phyloP scores from a whole-genome alignment of 2,888 invertebrate species.

The Himalopsyche tibetana region DNA sequence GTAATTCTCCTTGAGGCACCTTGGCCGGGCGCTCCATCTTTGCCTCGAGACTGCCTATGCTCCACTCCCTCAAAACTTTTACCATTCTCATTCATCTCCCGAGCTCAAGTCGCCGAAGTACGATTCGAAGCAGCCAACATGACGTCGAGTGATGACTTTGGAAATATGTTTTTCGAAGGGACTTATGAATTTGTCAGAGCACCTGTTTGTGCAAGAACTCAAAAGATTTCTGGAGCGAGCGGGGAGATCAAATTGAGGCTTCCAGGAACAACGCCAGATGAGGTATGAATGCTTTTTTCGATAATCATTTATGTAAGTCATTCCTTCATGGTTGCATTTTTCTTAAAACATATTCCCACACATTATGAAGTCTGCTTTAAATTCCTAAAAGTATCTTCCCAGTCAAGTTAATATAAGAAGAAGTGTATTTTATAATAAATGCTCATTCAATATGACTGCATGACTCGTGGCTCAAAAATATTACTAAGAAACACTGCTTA shows the following conservation, averaged over 20 bases:
- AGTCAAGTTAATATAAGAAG: too few relatives aligned
- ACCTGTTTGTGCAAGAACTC: conserved; percentile 82
- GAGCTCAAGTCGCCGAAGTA: conserved; percentile 86
- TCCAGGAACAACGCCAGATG: conserved; percentile 74
- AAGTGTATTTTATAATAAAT: too few relatives aligned
- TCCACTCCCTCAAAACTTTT: conserved; percentile 76
- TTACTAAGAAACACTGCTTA: too few relatives aligned
- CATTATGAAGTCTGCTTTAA: too few relatives aligned
- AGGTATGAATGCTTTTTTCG: conserved; percentile 69
- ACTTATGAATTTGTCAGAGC: conserved; percentile 87
- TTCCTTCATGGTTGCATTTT: too few relatives aligned
- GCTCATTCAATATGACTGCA: too few relatives aligned
- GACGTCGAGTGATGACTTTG: conserved; percentile 91
- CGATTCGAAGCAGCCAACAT: conserved; percentile 89
- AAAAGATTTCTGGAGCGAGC: conserved; percentile 85
- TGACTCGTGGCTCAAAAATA: too few relatives aligned
- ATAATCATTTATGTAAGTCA: too few relatives aligned
- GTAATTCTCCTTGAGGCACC: conserved; percentile 87
- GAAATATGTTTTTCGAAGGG: conserved; percentile 89
- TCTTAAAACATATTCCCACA: too few relatives aligned
- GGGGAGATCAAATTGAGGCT: conserved; percentile 83
- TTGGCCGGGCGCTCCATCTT: conserved; percentile 81
- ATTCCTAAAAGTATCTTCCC: too few relatives aligned
- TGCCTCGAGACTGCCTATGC: conserved; percentile 89
- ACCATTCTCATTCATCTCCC: conserved; percentile 87